A percentile compares a stretch with the other conserved stretches of the same genome.
phyloP scores from a whole-genome alignment of 2,888 invertebrate species.

The Trachelus iudaicus region DNA sequence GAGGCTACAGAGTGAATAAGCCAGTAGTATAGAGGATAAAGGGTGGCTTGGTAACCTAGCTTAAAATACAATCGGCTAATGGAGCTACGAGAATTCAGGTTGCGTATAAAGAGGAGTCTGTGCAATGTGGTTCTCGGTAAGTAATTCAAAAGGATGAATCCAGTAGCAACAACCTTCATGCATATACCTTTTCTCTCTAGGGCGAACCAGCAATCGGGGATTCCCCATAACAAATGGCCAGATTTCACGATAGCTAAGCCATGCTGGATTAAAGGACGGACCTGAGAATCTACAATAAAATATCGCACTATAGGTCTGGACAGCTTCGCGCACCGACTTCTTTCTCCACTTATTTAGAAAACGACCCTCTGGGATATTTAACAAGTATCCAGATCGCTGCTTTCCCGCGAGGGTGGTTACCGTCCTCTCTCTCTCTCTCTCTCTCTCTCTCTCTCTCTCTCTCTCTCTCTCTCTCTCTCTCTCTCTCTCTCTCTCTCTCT shows the following conservation, averaged over 20 bases:
- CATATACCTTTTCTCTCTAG: neutral
- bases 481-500: neutral
- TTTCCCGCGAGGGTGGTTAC: neutral
- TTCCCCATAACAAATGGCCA: constrained; percentile 29
- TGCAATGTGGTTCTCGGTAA: neutral
- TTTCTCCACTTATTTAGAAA: neutral
- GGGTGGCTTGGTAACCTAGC: constrained; percentile 34
- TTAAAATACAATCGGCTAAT: constrained; percentile 55
- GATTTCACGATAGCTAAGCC: constrained; percentile 35
- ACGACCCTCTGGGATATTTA: neutral
- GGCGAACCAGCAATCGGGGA: neutral
- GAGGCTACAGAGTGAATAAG: neutral
- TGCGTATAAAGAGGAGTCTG: constrained; percentile 29
- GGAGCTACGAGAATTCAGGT: constrained; percentile 45
- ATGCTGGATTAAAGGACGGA: constrained; percentile 18
- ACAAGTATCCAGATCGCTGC: neutral
- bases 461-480: too few relatives aligned
- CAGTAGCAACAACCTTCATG: neutral
- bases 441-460: too few relatives aligned
- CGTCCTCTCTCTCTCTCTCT: neutral
- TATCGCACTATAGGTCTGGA: neutral
- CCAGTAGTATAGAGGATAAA: neutral
- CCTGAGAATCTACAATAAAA: constrained; percentile 22
- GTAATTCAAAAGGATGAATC: neutral
- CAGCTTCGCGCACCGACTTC: neutral